These are phyloP conservation scores for Apoderus coryli DNA, from an alignment of 2,888 invertebrate species.

Conservation along the genomic window DNA sequence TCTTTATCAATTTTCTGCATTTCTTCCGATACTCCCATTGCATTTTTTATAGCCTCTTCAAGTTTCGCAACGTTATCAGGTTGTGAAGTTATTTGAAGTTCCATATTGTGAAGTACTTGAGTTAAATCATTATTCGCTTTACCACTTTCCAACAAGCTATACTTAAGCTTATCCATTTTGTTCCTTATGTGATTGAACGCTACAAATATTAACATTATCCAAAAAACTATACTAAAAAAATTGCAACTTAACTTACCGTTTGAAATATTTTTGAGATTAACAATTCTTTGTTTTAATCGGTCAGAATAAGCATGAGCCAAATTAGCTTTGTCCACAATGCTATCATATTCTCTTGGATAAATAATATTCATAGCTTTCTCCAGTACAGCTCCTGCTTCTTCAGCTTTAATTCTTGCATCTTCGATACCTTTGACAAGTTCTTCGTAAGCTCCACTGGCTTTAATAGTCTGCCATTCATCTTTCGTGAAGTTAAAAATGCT, in stretches of 20 bases:
- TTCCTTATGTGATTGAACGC: slow-evolving; percentile 20
- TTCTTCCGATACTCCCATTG: slow-evolving; percentile 21
- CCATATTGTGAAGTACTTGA: slow-evolving; percentile 19
- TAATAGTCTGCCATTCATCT: slow-evolving; percentile 45
- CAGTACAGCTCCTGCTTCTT: slow-evolving; percentile 35
- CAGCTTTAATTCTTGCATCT: slow-evolving; percentile 47
- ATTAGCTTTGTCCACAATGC: slow-evolving; percentile 37
- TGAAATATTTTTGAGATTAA: slow-evolving; percentile 22
- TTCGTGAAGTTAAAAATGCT: slow-evolving; percentile 27
- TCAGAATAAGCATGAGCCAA: slow-evolving; percentile 41
- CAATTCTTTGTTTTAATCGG: slow-evolving; percentile 35
- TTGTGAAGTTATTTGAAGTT: slow-evolving; percentile 17
- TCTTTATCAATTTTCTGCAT: slow-evolving; percentile 26
- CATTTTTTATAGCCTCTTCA: slow-evolving; percentile 17
- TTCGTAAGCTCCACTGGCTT: slow-evolving; percentile 51
- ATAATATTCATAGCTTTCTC: slow-evolving; percentile 27
- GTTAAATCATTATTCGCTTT: slow-evolving; percentile 23
- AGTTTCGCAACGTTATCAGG: slow-evolving; percentile 16
- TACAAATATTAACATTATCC: slow-evolving; percentile 17
- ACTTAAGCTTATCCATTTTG: slow-evolving; percentile 36
- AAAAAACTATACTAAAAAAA: too few relatives aligned
- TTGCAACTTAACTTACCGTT: slow-evolving; percentile 16
- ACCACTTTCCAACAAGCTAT: slow-evolving; percentile 32
- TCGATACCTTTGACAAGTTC: slow-evolving; percentile 59
- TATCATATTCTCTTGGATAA: slow-evolving; percentile 33